These are phyloP conservation scores for Melanotaenia parkinsoni DNA, from an alignment of 2,797 vertebrate species.

Conservation along the genomic window DNA sequence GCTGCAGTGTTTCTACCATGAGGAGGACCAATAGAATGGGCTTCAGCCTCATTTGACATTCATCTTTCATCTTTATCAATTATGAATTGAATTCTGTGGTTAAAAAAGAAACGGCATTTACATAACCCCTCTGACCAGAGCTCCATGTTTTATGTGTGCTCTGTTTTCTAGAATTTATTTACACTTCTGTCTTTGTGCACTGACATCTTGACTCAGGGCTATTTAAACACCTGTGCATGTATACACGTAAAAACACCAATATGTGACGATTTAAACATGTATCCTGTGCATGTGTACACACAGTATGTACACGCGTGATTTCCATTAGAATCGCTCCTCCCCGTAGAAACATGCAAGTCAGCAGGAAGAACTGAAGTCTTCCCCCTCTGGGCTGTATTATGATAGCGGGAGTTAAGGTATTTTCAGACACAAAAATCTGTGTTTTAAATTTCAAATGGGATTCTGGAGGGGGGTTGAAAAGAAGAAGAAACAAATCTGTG, in stretches of 20 bases:
- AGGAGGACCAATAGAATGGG: slow-evolving; percentile 56
- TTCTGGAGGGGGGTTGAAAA: slow-evolving; percentile 69
- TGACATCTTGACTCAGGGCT: not conserved
- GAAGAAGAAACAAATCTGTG: slow-evolving; percentile 68
- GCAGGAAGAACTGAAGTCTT: slow-evolving; percentile 41
- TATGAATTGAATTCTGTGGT: slow-evolving; percentile 75
- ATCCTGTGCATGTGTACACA: slow-evolving; percentile 1
- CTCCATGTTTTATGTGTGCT: slow-evolving; percentile 76
- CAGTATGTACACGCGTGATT: slow-evolving; percentile 24
- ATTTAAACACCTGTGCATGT: slow-evolving; percentile 19
- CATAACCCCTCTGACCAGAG: slow-evolving; percentile 75
- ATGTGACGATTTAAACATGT: slow-evolving; percentile 12
- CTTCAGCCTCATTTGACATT: slow-evolving; percentile 70
- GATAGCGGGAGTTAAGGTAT: slow-evolving; percentile 74
- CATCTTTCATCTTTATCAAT: slow-evolving; percentile 82
- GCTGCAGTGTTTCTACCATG: slow-evolving; percentile 53
- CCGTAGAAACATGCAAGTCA: slow-evolving; percentile 68
- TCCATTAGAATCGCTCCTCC: slow-evolving; percentile 60
- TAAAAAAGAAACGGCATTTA: slow-evolving; percentile 65
- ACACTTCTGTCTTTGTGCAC: slow-evolving; percentile 47
- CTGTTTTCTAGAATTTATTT: slow-evolving; percentile 54
- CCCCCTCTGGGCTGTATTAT: slow-evolving; percentile 69
- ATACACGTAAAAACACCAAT: slow-evolving; percentile 18
- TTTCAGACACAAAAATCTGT: slow-evolving; percentile 74
- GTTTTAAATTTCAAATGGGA: slow-evolving; percentile 82